Evolutionary conservation across 1,140 invertebrate species (phyloP).

Genomic region (Saccostrea echinata): DNA sequence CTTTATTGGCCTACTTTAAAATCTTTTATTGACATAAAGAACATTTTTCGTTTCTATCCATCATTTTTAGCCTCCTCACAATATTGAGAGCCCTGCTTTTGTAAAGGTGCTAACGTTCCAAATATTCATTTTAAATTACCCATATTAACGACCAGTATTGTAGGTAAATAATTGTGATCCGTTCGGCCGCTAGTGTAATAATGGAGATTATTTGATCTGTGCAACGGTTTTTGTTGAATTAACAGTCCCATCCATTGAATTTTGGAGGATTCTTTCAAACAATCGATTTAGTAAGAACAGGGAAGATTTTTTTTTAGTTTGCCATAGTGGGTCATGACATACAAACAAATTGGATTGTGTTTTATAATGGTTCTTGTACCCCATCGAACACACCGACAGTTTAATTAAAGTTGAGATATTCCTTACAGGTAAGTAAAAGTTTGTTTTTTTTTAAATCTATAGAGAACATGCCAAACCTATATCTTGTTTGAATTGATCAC

Average conservation of each 20-base stretch:
- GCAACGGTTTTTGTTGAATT: constrained; percentile 1
- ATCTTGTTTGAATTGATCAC: not conserved
- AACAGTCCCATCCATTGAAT: constrained; percentile 8
- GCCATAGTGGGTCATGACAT: not conserved
- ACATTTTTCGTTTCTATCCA: constrained; percentile 5
- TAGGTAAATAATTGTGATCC: constrained; percentile 12
- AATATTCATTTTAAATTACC: constrained; percentile 28
- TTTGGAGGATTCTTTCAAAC: constrained; percentile 6
- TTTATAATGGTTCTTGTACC: not conserved
- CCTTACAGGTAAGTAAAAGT: constrained; percentile 15
- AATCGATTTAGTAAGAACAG: constrained; percentile 22
- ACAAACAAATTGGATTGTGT: constrained; percentile 1
- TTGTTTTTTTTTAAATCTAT: not conserved
- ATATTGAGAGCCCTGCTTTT: not conserved
- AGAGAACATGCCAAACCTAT: not conserved
- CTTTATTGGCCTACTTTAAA: constrained; percentile 30
- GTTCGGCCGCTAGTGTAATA: constrained; percentile 9
- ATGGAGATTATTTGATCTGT: constrained; percentile 20
- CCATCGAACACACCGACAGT: not conserved
- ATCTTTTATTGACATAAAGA: constrained; percentile 26
- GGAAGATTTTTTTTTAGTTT: not conserved
- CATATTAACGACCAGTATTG: constrained; percentile 7
- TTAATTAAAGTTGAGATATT: constrained; percentile 11
- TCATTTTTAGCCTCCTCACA: not conserved
- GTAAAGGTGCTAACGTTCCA: constrained; percentile 1